Percentiles rank a stretch among this genome's conserved stretches.
phyloP scores from a whole-genome alignment of 1,140 invertebrate genomes.

The Ips typographus region DNA sequence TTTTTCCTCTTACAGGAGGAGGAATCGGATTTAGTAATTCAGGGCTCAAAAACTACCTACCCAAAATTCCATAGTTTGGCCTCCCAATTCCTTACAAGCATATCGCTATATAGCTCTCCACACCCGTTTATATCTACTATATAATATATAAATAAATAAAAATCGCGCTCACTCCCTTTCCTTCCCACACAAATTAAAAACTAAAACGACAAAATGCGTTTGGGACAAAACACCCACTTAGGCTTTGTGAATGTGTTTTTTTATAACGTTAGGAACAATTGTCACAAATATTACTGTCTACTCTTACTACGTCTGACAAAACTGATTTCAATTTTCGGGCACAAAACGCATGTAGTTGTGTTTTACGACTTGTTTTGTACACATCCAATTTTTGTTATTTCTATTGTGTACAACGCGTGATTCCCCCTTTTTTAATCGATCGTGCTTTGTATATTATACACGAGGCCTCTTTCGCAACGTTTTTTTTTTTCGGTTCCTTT shows the following conservation, averaged over 20 bases:
- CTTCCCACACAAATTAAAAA: no score
- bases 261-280: constrained; percentile 36
- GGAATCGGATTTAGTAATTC: no score
- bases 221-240: constrained; percentile 13
- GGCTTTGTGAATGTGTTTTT: constrained; percentile 35
- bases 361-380: background rate
- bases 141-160: no score
- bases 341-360: constrained; percentile 34
- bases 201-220: background rate
- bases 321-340: constrained; percentile 26
- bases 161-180: no score
- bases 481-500: constrained; percentile 2
- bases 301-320: constrained; percentile 29
- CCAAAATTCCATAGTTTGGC: no score
- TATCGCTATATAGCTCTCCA: no score
- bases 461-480: constrained; percentile 8
- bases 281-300: constrained; percentile 28
- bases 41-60: no score
- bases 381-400: no score
- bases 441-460: constrained; percentile 12
- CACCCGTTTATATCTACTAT: no score
- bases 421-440: constrained; percentile 10
- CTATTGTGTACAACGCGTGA: no score
- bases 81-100: no score
- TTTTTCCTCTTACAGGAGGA: no score